Evolutionary conservation across 2,113 vertebrate genomes (phyloP), one percentile per base, ranked within the genome.

Genomic region (Corythoichthys haematopterus): DNA sequence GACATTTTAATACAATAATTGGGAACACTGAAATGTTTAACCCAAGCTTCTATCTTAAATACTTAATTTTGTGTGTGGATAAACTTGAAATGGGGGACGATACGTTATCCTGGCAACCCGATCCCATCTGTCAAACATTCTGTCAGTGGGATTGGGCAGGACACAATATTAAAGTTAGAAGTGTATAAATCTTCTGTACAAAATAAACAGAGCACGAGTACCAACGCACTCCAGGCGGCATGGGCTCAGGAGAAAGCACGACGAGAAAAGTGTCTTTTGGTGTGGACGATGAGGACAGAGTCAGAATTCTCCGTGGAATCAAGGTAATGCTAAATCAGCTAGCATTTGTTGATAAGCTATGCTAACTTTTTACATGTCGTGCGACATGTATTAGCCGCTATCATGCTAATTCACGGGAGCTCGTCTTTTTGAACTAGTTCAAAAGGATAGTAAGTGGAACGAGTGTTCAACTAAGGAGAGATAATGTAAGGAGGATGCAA

Each of bases 271-370:
- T 96, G 73, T 94, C 95, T 58, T 96, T 96, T 81, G 94, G 91
- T 12, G 69, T 94, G 64, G 94, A 98, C 40, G 94, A 96, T 62
- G 93, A 94, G 70, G 93, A 96, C 68, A 91, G 89, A 78, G 93
- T 97, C 65, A 89, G 93, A 70, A 93, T 98, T 78, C 91, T 98
- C 65, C 94, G 93, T 66, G 95, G 95, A 85, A 90, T 98, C 84
- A 92, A 94, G 95, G 96, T 98, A 92, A 86, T 57, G 82, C 84
- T 85, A 84, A 71, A 71, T 37, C 38, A 78, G 77, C 81, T 81
- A 81, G 75, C 70, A 15, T 65, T 55, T 38, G 35, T 64, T 68
- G 72, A 92, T 90, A 59, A 69, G 69, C 65, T 64, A 43, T 58
- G 66, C 63, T 72, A 71, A 57, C 74, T 58, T 57, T 33, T 60